A percentile compares a stretch with the other conserved stretches of the same genome.
phyloP scores from a whole-genome alignment of 2,113 vertebrate genomes.

The Sterrhoptilus dennistouni region DNA sequence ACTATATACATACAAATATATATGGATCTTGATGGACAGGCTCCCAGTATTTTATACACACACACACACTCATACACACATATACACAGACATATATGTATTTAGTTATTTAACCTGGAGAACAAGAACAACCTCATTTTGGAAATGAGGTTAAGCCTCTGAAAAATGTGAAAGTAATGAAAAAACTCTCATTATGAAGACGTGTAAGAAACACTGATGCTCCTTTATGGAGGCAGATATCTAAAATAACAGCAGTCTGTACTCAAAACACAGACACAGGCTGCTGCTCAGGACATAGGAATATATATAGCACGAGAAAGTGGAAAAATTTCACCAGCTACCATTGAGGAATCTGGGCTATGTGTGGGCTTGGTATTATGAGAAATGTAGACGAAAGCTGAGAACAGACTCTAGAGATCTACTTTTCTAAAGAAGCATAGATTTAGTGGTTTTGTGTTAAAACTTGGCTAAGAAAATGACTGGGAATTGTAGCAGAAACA shows the following conservation, averaged over 20 bases:
- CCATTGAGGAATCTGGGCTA: constrained; percentile 26
- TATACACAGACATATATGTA: not conserved
- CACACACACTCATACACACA: too few relatives aligned
- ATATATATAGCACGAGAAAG: constrained; percentile 17
- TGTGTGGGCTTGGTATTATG: constrained; percentile 2
- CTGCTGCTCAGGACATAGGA: not conserved
- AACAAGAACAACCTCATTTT: not conserved
- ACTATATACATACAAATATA: not conserved
- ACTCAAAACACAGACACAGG: not conserved
- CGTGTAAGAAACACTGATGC: not conserved
- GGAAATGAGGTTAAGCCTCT: constrained; percentile 11
- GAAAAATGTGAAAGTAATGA: not conserved
- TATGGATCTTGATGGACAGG: not conserved
- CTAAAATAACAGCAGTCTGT: constrained; percentile 9
- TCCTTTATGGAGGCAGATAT: not conserved
- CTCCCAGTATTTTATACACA: not conserved
- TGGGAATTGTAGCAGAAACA: not conserved
- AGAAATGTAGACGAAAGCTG: constrained; percentile 17
- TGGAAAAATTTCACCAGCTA: constrained; percentile 7
- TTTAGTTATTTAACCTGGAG: not conserved
- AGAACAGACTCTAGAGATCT: not conserved
- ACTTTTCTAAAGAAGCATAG: not conserved
- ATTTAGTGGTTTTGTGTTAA: not conserved
- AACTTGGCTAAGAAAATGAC: not conserved
- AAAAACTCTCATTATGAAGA: not conserved